phyloP scores from a whole-genome alignment of 2,888 invertebrate genomes.

The Agrenia bidenticulata region DNA sequence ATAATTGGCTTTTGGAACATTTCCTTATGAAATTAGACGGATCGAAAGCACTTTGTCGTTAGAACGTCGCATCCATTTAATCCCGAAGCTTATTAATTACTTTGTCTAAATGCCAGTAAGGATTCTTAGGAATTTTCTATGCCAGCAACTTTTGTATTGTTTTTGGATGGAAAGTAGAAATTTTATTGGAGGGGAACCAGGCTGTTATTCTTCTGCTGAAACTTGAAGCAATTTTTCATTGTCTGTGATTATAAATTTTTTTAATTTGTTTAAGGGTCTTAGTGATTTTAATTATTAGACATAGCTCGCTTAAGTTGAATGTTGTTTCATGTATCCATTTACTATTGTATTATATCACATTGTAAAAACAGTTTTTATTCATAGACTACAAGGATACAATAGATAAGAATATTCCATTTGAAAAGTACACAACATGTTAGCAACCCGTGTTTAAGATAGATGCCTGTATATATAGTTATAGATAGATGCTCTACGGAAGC shows the following conservation, averaged over 20 bases:
- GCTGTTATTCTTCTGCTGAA: slow-evolving; percentile 8
- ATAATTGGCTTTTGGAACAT: background rate
- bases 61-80: background rate
- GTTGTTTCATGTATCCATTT: background rate
- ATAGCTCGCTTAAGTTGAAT: background rate
- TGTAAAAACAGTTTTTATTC: slow-evolving; percentile 17
- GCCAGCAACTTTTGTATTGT: slow-evolving; percentile 14
- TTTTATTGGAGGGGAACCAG: slow-evolving; percentile 7
- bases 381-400: background rate
- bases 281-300: background rate
- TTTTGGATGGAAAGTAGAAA: slow-evolving; percentile 11
- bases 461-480: background rate
- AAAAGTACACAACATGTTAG: slow-evolving; percentile 9
- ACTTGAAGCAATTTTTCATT: slow-evolving; percentile 21
- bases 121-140: background rate
- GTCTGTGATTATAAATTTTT: slow-evolving; percentile 23
- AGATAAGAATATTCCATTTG: background rate
- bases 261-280: background rate
- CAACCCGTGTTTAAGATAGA: slow-evolving; percentile 2
- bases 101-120: slow-evolving; percentile 11
- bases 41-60: background rate
- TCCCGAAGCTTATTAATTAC: slow-evolving; percentile 12
- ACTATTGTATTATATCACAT: slow-evolving; percentile 17
- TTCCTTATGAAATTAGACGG: slow-evolving; percentile 14
- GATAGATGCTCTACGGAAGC: background rate